Evolutionary conservation across 2,888 invertebrate species (phyloP), one percentile per base, ranked within the genome.

Genomic region (Parascotia fuliginaria): DNA sequence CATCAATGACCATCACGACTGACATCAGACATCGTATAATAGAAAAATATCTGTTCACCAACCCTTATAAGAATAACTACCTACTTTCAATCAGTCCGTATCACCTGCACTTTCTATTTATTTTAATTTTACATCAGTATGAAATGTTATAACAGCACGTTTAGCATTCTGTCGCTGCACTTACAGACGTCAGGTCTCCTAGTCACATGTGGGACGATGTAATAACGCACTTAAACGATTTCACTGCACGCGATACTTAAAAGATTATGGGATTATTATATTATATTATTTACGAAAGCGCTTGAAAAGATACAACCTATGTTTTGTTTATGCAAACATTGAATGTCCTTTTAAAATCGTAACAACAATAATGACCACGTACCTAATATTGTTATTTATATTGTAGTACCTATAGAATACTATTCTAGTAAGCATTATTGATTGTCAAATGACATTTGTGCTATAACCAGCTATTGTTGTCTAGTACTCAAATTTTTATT

Each of bases 141-240:
- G 62, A 60, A 48, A 55, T 66, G 58, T 67, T 65, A 68, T 69
- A 64, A 70, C 60, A 67, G 42, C 34, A 27, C 61, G 61, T 77
- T 84, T 75, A 80, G 70, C 67, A 77, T 81, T 73, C 76, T 54
- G 56, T 50, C 22, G 69, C 62, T 72, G 70, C 70, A 55, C 55
- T 51, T 16, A 68, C 63, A 72, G 75, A 70, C 70, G 55, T 53
- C 60, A 41, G 60, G 76, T 79, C 44, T 37, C 49, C 28, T 55
- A 63, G 65, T 73, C 72, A 73, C 46, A 67, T 70, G 65, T 63
- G 64, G 61, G 55, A 60, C 60, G 55, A 47, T 69, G 70, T 66
- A 68, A 41, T 57, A 72, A 66, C 74, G 77, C 80, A 76, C 69
- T 79, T 79, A 60, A 72, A 74, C 68, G 81, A 77, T 85, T 85